phyloP scores from a whole-genome alignment of 2,888 invertebrate species.

The Tenthredo amoena region DNA sequence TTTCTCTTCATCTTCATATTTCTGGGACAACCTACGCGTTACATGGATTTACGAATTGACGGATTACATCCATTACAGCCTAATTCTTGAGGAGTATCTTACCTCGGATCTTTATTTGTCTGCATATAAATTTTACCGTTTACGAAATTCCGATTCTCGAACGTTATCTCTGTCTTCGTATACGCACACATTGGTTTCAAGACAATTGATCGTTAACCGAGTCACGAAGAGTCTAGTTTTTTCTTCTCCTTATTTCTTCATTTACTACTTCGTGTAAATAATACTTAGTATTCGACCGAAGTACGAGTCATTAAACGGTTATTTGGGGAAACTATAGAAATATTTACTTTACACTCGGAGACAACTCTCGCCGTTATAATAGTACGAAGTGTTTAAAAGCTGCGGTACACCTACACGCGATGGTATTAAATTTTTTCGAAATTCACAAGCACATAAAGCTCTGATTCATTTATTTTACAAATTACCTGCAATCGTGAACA shows the following conservation, averaged over 20 bases:
- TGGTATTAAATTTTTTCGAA: background rate
- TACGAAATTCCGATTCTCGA: background rate
- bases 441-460: background rate
- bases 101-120: background rate
- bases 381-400: background rate
- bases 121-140: background rate
- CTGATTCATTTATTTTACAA: background rate
- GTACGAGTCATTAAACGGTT: slow-evolving; percentile 3
- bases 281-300: slow-evolving; percentile 7
- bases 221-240: background rate
- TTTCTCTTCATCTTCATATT: background rate
- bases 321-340: slow-evolving; percentile 9
- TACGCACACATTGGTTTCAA: background rate
- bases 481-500: background rate
- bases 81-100: background rate
- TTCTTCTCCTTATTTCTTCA: background rate
- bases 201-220: background rate
- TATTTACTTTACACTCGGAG: slow-evolving; percentile 34
- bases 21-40: slow-evolving; percentile 36
- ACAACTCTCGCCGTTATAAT: background rate
- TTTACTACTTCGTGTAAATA: slow-evolving; percentile 19
- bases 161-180: background rate
- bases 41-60: background rate
- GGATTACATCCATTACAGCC: slow-evolving; percentile 38
- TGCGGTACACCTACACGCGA: background rate